These are phyloP conservation scores for Thripadectes ignobilis DNA, from an alignment of 2,797 vertebrate species.

Conservation along the genomic window DNA sequence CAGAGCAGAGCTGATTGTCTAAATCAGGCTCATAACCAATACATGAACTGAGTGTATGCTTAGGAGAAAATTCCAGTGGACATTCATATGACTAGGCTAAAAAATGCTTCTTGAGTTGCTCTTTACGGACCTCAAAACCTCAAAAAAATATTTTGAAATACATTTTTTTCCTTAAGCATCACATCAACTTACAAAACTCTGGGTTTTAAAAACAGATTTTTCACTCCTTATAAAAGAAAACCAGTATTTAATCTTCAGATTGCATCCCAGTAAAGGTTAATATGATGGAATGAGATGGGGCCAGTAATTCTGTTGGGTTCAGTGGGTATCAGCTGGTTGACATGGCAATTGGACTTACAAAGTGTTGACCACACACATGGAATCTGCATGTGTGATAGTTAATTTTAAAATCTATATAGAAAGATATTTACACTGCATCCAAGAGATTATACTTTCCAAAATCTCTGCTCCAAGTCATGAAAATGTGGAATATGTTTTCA, in stretches of 20 bases:
- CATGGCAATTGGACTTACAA: neutral
- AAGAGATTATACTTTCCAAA: neutral
- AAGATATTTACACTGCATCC: neutral
- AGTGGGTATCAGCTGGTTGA: neutral
- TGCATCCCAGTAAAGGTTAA: neutral
- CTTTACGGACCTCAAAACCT: neutral
- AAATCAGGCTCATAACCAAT: conserved; percentile 48
- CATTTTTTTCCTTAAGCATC: neutral
- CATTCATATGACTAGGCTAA: neutral
- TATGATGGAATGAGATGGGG: neutral
- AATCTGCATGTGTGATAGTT: neutral
- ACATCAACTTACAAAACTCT: neutral
- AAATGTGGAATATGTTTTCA: conserved; percentile 35
- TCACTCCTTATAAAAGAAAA: neutral
- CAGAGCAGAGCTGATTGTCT: conserved; percentile 34
- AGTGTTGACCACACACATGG: neutral
- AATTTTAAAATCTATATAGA: neutral
- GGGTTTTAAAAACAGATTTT: neutral
- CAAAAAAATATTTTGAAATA: neutral
- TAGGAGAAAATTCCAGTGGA: neutral
- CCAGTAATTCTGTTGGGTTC: neutral
- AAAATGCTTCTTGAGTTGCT: neutral
- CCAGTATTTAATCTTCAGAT: neutral
- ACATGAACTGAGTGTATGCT: neutral
- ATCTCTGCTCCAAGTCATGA: neutral